Evolutionary conservation across 2,888 invertebrate genomes (phyloP), one percentile per base, ranked within the genome.

Genomic region (Archaeoteleia sp.): DNA sequence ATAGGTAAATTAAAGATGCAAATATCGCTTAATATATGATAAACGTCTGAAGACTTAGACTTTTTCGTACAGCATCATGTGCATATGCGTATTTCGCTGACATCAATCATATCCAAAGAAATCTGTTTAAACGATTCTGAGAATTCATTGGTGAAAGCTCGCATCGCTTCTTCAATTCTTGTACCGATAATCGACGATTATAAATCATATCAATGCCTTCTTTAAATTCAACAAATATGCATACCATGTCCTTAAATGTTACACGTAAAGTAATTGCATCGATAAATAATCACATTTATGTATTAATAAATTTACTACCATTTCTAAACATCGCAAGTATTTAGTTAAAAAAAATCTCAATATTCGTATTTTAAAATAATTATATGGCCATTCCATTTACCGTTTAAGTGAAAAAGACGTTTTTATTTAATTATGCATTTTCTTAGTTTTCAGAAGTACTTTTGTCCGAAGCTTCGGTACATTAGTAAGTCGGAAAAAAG

Each of bases 81-180:
- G 14, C 54, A 45, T 48, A 17, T 37, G 67, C 49, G 29, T 60
- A 55, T 55, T 55, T 60, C 54, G 43, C 48, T 60, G 48, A n/a
- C 60, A 66, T 60, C 54, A 66, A 66, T 66, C 46, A 48, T 48
- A 13, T 8, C 34, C 48, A 40, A 57, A 65, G 57, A 57, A 65
- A 20, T 43, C 45, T 30, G 40, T 58, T 27, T 58, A 66, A 66
- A 58, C 25, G 66, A 51, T 66, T 66, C 66, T 40, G 2, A 54
- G 66, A 66, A 66, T 48, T 54, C 43, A 45, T 46, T 66, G 58
- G 58, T 48, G 58, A 66, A 54, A 35, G 32, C 46, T 66, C 53
- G 53, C 65, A 66, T 66, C 58, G 42, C 32, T 67, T 48, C 48
- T 55, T 67, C 54, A 67, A 67, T 67, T 60, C 45, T 60, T 43